These are phyloP conservation scores for Calephelis perditalis DNA, from an alignment of 2,888 invertebrate genomes.

Conservation along the genomic window DNA sequence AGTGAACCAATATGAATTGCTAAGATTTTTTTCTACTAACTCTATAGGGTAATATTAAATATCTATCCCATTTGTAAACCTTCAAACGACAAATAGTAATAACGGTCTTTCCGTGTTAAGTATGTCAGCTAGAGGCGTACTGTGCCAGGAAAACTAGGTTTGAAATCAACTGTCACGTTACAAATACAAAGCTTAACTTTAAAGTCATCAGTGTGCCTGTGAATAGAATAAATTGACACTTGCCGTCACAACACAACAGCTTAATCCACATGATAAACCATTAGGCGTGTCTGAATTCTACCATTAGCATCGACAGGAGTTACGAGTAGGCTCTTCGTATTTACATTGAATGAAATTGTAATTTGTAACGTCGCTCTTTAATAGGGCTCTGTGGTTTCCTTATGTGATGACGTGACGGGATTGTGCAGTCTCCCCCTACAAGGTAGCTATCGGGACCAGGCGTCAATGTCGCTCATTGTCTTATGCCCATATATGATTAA, in stretches of 20 bases:
- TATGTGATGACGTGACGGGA: constrained; percentile 44
- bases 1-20: too few species aligned
- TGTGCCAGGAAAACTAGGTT: constrained; percentile 3
- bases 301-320: constrained; percentile 52
- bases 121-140: not conserved
- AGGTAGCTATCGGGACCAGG: constrained; percentile 43
- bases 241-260: constrained; percentile 49
- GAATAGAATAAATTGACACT: constrained; percentile 46
- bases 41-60: too few species aligned
- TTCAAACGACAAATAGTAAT: not conserved
- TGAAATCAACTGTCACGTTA: constrained; percentile 12
- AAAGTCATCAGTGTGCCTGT: constrained; percentile 31
- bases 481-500: constrained; percentile 45
- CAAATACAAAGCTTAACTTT: constrained; percentile 19
- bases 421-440: constrained; percentile 46
- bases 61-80: too few species aligned
- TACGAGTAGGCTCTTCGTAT: constrained; percentile 46
- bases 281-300: constrained; percentile 60
- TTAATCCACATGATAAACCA: constrained; percentile 61
- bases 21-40: too few species aligned
- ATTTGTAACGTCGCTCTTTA: constrained; percentile 58
- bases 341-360: constrained; percentile 74
- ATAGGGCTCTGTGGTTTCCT: constrained; percentile 50
- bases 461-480: constrained; percentile 58
- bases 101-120: not conserved